Evolutionary conservation across 1,140 invertebrate genomes (phyloP), one percentile per base, ranked within the genome.

Genomic region (Drosophila mauritiana): DNA sequence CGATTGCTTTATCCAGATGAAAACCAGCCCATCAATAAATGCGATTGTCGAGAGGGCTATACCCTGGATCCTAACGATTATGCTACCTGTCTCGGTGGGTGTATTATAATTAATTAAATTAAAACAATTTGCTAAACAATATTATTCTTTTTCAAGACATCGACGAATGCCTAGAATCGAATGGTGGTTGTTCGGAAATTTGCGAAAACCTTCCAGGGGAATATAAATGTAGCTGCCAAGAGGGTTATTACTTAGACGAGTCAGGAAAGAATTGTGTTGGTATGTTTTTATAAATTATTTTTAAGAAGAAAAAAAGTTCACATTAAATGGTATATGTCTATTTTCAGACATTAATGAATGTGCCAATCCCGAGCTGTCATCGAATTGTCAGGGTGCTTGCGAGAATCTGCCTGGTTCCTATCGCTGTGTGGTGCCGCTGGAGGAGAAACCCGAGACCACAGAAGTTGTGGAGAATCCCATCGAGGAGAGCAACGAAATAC

Each of bases 191-290:
- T 80, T 92, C 93, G 25, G 93, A 94, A 58, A 88, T 93, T 27
- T 96, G 95, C 93, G 92, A 95, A 17, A 98, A 97, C 91, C 93
- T 95, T 31, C 94, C 95, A 8, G 97, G 97, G 45, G 93, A 94
- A 17, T 96, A 95, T 81, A 93, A 95, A 75, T 97, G 96, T 91
- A 88, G 93, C 65, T 97, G 96, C 86, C 94, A 95, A 6, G 82
- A 89, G 7, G 94, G 95, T 12, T 93, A 93, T 61, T 59, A 84
- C 76, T 58, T 92, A 20, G 78, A 84, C 42, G 52, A 48, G 0
- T 25, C 51, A 0, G 74, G 89, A 22, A 90, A 74, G 4, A 80
- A 51, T 13, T 94, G 80, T 92, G 85, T 92, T 25, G 93, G 91
- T 93, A 58, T 74, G 91, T 78, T 13, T 13, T 13, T 4, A 22